Evolutionary conservation across 2,113 vertebrate genomes (phyloP), one percentile per base, ranked within the genome.

Genomic region (Pungitius pungitius): DNA sequence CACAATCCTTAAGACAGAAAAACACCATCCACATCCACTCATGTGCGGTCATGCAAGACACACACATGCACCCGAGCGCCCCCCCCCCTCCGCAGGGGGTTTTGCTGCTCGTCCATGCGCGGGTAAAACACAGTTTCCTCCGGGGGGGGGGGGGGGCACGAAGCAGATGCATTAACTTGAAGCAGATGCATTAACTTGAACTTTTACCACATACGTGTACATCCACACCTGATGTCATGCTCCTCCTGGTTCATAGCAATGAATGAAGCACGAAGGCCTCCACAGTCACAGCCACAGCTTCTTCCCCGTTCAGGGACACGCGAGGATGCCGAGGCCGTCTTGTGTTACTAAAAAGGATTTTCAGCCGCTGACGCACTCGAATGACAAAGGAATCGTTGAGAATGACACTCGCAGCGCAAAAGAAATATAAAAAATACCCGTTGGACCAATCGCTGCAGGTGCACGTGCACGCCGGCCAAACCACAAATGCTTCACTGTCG

Each of bases 211-310:
- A 12, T n/a, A n/a, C n/a, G n/a, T 26, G 49, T 15, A 60, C 18
- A 73, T 9, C 27, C 54, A 56, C 73, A 82, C 85, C 78, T 84
- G 77, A 82, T 83, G 83, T 61, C 74, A 42, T 61, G 62, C 49
- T 13, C 26, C 17, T 60, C 20, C 27, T 22, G 0, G 72, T 9
- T 33, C 73, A 68, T 7, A 26, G 2, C 14, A 17, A 81, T 81
- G 58, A 88, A 84, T 85, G 60, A 87, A 88, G 81, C 77, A 83
- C 84, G 74, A 81, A 73, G 1, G 10, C 51, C 15, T 42, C 33
- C 1, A 51, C 54, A 57, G 40, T 67, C 59, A 24, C 54, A 52
- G 55, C 47, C 55, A 24, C 54, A 52, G 55, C 47, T 55, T 24
- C 9, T 18, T 33, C 26, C 17, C 15, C 14, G 27, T 69, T 75